These are phyloP conservation scores for Alauda arvensis DNA, from an alignment of 2,797 vertebrate species.

Conservation along the genomic window DNA sequence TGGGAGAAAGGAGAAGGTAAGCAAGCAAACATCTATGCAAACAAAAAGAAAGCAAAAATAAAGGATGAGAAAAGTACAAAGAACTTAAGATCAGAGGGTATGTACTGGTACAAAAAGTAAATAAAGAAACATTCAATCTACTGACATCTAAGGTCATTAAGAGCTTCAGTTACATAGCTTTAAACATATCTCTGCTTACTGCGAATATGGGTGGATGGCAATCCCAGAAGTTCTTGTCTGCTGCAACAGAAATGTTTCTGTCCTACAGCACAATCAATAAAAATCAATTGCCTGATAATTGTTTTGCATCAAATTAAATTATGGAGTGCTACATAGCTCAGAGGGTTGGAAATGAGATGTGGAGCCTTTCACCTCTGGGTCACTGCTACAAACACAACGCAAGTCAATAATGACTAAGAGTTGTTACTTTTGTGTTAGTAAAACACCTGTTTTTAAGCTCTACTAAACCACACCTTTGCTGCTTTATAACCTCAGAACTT, in stretches of 20 bases:
- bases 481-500: constrained; percentile 10
- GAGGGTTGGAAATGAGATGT: constrained; percentile 50
- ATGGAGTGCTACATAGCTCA: constrained; percentile 22
- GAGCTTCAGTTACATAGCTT: background rate
- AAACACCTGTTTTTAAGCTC: constrained; percentile 27
- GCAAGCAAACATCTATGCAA: background rate
- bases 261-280: constrained; percentile 54
- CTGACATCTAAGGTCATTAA: background rate
- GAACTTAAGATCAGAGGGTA: background rate
- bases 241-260: constrained; percentile 44
- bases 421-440: constrained; percentile 37
- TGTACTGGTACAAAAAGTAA: background rate
- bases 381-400: constrained; percentile 39
- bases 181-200: background rate
- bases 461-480: constrained; percentile 11
- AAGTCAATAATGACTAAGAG: constrained; percentile 51
- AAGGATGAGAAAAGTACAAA: background rate
- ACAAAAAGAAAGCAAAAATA: background rate
- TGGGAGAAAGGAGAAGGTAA: background rate
- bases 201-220: background rate
- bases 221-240: background rate
- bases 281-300: constrained; percentile 66
- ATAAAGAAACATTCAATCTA: background rate
- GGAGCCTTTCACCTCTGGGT: constrained; percentile 51
- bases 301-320: constrained; percentile 61